phyloP scores from a whole-genome alignment of 2,888 invertebrate genomes.

The Parochlus steinenii region DNA sequence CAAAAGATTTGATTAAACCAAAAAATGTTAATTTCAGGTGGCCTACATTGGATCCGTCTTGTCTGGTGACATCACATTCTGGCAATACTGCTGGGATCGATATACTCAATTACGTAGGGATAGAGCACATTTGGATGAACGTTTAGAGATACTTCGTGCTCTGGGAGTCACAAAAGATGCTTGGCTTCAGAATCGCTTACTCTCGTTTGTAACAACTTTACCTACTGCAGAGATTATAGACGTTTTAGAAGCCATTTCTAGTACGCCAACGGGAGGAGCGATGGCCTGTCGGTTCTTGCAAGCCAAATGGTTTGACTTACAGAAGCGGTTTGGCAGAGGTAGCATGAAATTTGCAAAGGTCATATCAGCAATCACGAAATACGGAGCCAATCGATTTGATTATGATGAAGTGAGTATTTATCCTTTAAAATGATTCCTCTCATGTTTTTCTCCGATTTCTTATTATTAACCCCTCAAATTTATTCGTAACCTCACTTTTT shows the following conservation, averaged over 20 bases:
- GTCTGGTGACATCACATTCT: slow-evolving; percentile 29
- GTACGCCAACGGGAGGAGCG: slow-evolving; percentile 30
- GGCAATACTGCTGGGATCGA: slow-evolving; percentile 31
- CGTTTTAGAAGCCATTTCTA: slow-evolving; percentile 30
- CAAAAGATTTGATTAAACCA: neutral
- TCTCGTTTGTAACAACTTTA: slow-evolving; percentile 30
- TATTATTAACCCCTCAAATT: too few species aligned
- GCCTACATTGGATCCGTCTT: slow-evolving; percentile 31
- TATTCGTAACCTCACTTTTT: too few species aligned
- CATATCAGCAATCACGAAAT: slow-evolving; percentile 31
- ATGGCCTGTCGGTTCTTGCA: slow-evolving; percentile 31
- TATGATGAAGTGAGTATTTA: slow-evolving; percentile 28
- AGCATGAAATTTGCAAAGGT: slow-evolving; percentile 30
- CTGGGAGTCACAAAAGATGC: slow-evolving; percentile 31
- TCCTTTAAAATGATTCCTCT: too few species aligned
- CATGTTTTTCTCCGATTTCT: too few species aligned
- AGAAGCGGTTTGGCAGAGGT: slow-evolving; percentile 27
- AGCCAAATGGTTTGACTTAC: slow-evolving; percentile 31
- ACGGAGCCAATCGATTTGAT: slow-evolving; percentile 31
- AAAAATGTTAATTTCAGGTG: slow-evolving; percentile 19
- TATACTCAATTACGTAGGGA: slow-evolving; percentile 25
- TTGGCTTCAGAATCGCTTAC: slow-evolving; percentile 30
- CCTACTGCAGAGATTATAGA: slow-evolving; percentile 29
- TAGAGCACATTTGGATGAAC: slow-evolving; percentile 27
- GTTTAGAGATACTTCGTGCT: slow-evolving; percentile 29